Evolutionary conservation across 2,113 vertebrate genomes (phyloP).

Genomic region (Gallinago undulata): DNA sequence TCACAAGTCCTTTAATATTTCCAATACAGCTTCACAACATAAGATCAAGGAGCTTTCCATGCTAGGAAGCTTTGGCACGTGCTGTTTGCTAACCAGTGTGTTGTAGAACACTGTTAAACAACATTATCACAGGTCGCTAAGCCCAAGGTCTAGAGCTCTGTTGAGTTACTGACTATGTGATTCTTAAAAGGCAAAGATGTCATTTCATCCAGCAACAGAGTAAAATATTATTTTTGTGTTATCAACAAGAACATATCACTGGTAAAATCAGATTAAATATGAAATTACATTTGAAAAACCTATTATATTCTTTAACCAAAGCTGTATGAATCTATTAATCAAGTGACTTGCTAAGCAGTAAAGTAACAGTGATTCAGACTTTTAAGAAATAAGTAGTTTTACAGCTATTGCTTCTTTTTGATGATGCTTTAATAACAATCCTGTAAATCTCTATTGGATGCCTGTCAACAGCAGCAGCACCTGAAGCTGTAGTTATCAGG

Average conservation of each 20-base stretch:
- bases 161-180: neutral
- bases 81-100: neutral
- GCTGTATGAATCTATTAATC: neutral
- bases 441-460: neutral
- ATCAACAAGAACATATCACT: neutral
- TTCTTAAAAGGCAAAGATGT: neutral
- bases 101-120: neutral
- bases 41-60: neutral
- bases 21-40: neutral
- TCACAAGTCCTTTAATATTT: neutral
- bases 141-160: neutral
- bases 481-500: neutral
- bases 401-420: neutral
- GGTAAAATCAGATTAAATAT: neutral
- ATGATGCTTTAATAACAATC: neutral
- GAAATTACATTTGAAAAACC: neutral
- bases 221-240: neutral
- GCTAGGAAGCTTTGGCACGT: neutral
- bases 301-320: neutral
- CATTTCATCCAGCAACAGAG: neutral
- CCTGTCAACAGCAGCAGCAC: neutral
- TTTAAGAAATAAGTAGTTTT: neutral
- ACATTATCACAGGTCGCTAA: neutral
- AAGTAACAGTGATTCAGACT: neutral
- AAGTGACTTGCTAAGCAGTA: neutral